Percentiles rank a stretch among this genome's conserved stretches.
These are phyloP conservation scores for Agapostemon virescens DNA, from an alignment of 2,888 invertebrate species.

Conservation along the genomic window DNA sequence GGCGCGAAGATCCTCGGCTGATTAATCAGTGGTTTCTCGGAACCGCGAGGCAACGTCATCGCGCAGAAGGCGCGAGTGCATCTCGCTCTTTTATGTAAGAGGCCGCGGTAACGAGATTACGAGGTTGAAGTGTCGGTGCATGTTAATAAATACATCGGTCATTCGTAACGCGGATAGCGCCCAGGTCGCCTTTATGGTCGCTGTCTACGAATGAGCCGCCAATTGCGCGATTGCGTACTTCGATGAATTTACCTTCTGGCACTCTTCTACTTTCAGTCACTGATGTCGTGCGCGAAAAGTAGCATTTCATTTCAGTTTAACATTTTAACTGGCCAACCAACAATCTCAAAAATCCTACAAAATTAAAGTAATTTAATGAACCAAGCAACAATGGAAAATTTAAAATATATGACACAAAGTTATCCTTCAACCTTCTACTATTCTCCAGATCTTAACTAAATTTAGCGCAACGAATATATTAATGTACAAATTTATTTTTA, in stretches of 20 bases:
- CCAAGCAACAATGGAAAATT: no score
- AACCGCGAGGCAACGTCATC: constrained; percentile 41
- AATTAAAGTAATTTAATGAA: no score
- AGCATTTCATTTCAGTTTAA: no score
- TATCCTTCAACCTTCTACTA: no score
- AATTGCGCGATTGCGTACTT: neutral
- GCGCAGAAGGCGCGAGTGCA: constrained; percentile 24
- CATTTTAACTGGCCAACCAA: no score
- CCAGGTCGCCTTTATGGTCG: constrained; percentile 19
- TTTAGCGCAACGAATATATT: no score
- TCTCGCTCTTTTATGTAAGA: constrained; percentile 52
- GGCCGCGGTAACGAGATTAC: constrained; percentile 51
- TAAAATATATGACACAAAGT: no score
- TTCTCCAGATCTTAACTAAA: no score
- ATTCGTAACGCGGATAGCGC: constrained; percentile 28
- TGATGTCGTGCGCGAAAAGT: neutral
- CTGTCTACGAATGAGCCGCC: constrained; percentile 6
- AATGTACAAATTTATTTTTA: no score
- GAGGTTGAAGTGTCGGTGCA: constrained; percentile 50
- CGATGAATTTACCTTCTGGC: neutral
- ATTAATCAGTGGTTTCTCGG: constrained; percentile 49
- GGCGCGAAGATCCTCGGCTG: constrained; percentile 38
- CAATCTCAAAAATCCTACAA: no score
- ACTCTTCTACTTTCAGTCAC: neutral
- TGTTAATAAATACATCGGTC: constrained; percentile 46